phyloP scores from a whole-genome alignment of 2,888 invertebrate genomes.

The Lasioglossum figueresi region DNA sequence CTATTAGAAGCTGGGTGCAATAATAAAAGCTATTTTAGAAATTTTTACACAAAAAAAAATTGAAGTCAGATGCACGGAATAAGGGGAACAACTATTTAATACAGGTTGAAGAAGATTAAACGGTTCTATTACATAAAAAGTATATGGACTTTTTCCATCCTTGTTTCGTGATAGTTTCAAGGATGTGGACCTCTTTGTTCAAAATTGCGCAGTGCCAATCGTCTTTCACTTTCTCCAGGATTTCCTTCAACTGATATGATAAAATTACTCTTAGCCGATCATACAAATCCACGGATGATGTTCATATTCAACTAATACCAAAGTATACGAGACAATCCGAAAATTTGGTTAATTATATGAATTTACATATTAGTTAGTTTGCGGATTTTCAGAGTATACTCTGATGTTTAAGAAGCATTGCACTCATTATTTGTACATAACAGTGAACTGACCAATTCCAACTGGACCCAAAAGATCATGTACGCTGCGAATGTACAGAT shows the following conservation, averaged over 20 bases:
- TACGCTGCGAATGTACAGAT: fast-evolving
- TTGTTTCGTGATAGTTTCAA: not conserved
- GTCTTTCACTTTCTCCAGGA: not conserved
- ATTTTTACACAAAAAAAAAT: no score
- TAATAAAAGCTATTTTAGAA: no score
- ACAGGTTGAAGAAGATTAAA: not conserved
- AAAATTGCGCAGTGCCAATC: not conserved
- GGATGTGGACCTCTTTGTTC: not conserved
- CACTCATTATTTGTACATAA: no score
- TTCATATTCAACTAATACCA: not conserved
- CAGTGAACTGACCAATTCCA: no score
- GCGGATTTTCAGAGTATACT: not conserved
- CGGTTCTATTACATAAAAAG: not conserved
- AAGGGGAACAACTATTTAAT: no score
- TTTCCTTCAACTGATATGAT: not conserved
- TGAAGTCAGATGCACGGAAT: no score
- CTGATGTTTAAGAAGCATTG: no score
- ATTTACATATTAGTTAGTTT: no score
- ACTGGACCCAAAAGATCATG: no score
- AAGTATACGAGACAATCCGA: not conserved
- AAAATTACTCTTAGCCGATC: not conserved
- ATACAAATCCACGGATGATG: no score
- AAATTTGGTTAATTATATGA: not conserved
- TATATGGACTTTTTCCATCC: not conserved
- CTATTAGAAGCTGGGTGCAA: no score